Conservation (phyloP, 2,888 invertebrate genomes). For the Allacma fusca region DNA sequence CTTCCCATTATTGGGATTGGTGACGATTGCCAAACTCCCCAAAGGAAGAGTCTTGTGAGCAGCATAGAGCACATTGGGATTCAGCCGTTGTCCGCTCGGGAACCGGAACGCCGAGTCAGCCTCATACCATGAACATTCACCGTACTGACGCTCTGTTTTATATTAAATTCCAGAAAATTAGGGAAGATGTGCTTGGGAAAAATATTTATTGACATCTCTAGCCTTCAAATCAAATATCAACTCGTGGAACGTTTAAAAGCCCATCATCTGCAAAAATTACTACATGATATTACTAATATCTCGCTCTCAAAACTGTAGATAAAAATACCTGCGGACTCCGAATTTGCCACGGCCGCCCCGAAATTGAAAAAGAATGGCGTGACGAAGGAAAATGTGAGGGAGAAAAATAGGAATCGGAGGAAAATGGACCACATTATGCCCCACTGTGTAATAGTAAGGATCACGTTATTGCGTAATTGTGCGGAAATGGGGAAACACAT, state of each 20-base stretch:
- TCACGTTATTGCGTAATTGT: background rate
- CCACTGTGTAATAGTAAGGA: background rate
- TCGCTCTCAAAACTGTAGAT: background rate
- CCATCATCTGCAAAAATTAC: background rate
- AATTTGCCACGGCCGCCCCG: background rate
- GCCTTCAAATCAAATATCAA: no score
- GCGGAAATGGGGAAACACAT: background rate
- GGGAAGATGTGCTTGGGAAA: background rate
- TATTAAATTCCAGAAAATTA: background rate
- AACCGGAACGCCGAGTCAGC: background rate
- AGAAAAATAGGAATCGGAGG: constrained; percentile 24
- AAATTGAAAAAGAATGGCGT: constrained; percentile 24
- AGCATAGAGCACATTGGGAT: constrained; percentile 35
- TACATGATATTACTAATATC: background rate
- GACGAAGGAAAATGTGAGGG: constrained; percentile 26
- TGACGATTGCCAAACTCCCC: constrained; percentile 42
- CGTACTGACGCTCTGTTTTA: constrained; percentile 5
- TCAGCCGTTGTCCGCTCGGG: constrained; percentile 19
- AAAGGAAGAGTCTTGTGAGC: constrained; percentile 50
- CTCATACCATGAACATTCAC: constrained; percentile 37
- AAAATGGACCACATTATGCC: constrained; percentile 16
- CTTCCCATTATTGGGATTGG: constrained; percentile 43
- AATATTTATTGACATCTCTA: background rate
- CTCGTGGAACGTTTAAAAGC: no score
- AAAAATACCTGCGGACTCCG: constrained; percentile 21